Evolutionary conservation across 2,113 vertebrate species (phyloP).

Genomic region (Dascyllus trimaculatus): DNA sequence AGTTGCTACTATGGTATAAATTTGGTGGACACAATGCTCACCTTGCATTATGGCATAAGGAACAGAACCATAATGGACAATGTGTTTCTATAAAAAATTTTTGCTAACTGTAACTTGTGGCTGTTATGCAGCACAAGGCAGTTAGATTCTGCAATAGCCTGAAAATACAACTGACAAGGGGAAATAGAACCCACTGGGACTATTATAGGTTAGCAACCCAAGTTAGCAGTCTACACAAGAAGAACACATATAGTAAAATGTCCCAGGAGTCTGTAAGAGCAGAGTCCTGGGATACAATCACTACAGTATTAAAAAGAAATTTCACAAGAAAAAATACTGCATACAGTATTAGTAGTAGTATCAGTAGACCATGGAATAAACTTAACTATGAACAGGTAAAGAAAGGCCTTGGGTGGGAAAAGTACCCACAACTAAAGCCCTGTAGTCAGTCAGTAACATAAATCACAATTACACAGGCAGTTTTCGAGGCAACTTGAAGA

Average conservation of each 20-base stretch:
- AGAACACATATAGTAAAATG: conserved; percentile 12
- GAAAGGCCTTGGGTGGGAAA: neutral
- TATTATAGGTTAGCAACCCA: conserved; percentile 15
- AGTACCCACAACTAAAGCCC: neutral
- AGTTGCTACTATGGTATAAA: neutral
- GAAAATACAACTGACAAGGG: conserved; percentile 5
- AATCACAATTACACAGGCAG: conserved; percentile 3
- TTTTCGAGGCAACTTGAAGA: neutral
- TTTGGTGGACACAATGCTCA: too few species aligned
- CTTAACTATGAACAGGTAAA: neutral
- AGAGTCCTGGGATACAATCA: conserved; percentile 6
- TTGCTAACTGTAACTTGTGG: too few species aligned
- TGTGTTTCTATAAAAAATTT: too few species aligned
- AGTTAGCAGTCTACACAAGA: conserved; percentile 1
- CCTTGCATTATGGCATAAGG: neutral
- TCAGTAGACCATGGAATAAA: neutral
- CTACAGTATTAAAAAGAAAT: neutral
- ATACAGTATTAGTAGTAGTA: too few species aligned
- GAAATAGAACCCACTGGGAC: conserved; percentile 27
- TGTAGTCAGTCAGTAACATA: neutral
- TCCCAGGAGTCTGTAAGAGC: neutral
- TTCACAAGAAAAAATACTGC: neutral
- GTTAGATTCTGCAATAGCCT: neutral
- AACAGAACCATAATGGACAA: neutral
- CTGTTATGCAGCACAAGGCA: neutral